A percentile compares a stretch with the other conserved stretches of the same genome.
Conservation (phyloP, 2,888 invertebrate genomes). For the Nephrocerus scutellatus region DNA sequence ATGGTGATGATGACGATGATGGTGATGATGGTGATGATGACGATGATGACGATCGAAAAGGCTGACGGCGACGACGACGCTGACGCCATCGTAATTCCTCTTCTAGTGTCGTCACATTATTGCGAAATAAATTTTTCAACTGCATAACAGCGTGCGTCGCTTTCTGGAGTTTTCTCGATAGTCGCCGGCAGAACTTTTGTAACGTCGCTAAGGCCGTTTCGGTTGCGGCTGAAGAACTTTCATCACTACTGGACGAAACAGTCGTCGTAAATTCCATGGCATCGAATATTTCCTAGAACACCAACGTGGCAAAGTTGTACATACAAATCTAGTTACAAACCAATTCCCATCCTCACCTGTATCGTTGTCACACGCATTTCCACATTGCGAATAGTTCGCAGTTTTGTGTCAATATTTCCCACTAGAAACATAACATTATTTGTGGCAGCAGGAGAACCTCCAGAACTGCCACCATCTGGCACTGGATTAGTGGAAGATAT, state of each 20-base stretch:
- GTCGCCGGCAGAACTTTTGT: conserved; percentile 33
- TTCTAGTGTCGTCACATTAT: conserved; percentile 33
- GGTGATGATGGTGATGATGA: conserved; percentile 4
- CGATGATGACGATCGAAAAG: conserved; percentile 2
- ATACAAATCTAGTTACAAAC: not conserved
- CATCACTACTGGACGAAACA: conserved; percentile 15
- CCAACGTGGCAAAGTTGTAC: not conserved
- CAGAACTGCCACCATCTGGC: too few relatives aligned
- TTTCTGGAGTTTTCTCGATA: conserved; percentile 38
- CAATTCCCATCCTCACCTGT: conserved; percentile 32
- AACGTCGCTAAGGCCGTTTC: conserved; percentile 28
- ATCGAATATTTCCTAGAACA: conserved; percentile 43
- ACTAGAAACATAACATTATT: conserved; percentile 39
- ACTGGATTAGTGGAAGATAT: too few relatives aligned
- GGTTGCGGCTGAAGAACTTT: conserved; percentile 15
- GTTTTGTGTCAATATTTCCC: conserved; percentile 35
- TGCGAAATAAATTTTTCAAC: conserved; percentile 35
- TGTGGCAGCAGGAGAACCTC: too few relatives aligned
- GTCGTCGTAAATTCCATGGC: conserved; percentile 37
- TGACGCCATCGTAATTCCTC: not conserved
- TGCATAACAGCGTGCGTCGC: conserved; percentile 38
- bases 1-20: conserved; percentile 3
- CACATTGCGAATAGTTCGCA: conserved; percentile 41
- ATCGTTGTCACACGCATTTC: conserved; percentile 44
- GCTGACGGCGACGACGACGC: conserved; percentile 9